Conservation (phyloP, 2,888 invertebrate genomes). For the Papilio demoleus region DNA sequence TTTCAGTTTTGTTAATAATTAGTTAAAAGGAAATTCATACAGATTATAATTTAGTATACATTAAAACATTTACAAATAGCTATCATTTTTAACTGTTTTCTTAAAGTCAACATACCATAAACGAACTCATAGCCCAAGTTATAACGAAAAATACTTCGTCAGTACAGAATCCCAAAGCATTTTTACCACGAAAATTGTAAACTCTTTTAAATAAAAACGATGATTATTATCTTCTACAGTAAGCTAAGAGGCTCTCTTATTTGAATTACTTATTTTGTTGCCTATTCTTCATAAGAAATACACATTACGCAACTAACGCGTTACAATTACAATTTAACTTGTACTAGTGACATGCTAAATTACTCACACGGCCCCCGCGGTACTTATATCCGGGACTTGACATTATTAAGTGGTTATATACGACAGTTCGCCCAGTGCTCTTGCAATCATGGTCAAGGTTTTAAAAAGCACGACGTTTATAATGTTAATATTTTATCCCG, state of each 20-base stretch:
- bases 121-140: not conserved
- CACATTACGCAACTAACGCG: not conserved
- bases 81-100: too few species aligned
- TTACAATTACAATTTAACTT: slow-evolving; percentile 1
- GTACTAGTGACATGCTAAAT: not conserved
- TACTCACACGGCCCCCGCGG: slow-evolving; percentile 1
- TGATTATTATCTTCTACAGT: too few species aligned
- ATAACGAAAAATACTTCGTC: not conserved
- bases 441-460: not conserved
- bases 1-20: too few species aligned
- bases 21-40: too few species aligned
- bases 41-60: too few species aligned
- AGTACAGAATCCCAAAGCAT: not conserved
- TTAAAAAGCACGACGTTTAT: not conserved
- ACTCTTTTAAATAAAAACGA: too few species aligned
- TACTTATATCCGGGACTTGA: not conserved
- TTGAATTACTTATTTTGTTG: too few species aligned
- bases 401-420: not conserved
- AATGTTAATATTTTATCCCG: not conserved
- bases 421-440: not conserved
- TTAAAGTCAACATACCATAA: not conserved
- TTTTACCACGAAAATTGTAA: not conserved
- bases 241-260: too few species aligned
- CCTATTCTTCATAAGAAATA: too few species aligned
- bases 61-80: too few species aligned